Percentiles rank a stretch among this genome's conserved stretches.
Evolutionary conservation across 2,797 vertebrate species (phyloP).

Genomic region (Pangasius mekongensis): DNA sequence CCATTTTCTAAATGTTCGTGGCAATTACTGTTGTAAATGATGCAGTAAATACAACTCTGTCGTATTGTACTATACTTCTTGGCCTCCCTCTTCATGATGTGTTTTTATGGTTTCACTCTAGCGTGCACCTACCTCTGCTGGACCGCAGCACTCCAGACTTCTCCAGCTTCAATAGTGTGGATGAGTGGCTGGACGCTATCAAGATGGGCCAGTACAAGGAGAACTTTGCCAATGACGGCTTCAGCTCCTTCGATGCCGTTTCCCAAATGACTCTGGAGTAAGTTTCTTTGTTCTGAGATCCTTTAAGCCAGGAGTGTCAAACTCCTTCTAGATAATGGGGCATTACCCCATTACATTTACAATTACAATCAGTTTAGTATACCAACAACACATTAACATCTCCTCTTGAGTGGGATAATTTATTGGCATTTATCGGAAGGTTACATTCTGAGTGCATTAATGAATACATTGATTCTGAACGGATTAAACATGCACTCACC

Average conservation of each 20-base stretch:
- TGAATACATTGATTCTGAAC: neutral
- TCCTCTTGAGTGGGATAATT: neutral
- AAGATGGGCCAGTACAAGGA: slow-evolving; percentile 99
- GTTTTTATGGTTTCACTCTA: slow-evolving; percentile 61
- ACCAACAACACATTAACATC: neutral
- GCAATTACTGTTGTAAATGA: neutral
- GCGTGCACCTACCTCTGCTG: slow-evolving; percentile 90
- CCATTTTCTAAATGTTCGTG: neutral
- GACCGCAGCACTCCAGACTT: slow-evolving; percentile 96
- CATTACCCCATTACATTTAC: neutral
- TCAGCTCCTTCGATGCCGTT: slow-evolving; percentile 88
- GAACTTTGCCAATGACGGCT: slow-evolving; percentile 87
- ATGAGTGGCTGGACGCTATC: slow-evolving; percentile 96
- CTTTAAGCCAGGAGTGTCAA: neutral
- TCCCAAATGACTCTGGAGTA: slow-evolving; percentile 98
- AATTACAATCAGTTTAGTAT: neutral
- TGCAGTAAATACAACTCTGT: too few relatives aligned
- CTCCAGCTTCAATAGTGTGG: slow-evolving; percentile 91
- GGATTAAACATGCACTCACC: neutral
- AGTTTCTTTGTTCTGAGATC: slow-evolving; percentile 56
- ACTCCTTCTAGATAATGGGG: neutral
- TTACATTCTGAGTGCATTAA: neutral
- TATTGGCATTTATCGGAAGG: neutral
- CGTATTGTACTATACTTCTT: neutral
- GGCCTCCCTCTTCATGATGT: slow-evolving; percentile 1